Evolutionary conservation across 2,797 vertebrate species (phyloP).

Genomic region (Siniperca scherzeri): DNA sequence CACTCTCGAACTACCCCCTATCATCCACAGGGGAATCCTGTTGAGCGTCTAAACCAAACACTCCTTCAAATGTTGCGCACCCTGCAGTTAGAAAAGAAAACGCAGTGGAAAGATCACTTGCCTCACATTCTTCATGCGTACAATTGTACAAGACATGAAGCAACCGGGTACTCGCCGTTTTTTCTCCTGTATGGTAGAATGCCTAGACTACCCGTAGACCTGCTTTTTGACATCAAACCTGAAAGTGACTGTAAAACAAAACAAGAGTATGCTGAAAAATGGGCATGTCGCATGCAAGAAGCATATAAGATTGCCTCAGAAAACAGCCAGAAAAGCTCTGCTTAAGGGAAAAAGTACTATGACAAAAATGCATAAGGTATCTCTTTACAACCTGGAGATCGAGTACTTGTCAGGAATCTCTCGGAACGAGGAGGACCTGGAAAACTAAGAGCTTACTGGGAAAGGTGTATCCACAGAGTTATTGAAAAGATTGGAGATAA

Average conservation of each 20-base stretch:
- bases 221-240: not conserved
- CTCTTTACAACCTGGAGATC: no score
- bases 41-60: not conserved
- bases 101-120: slow-evolving; percentile 9
- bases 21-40: not conserved
- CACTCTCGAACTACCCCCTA: slow-evolving; percentile 12
- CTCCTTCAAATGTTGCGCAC: slow-evolving; percentile 12
- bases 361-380: no score
- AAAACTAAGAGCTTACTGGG: no score
- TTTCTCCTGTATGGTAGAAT: slow-evolving; percentile 12
- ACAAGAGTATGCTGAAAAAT: no score
- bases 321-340: not conserved
- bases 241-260: no score
- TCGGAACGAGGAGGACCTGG: no score
- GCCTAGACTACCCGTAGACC: not conserved
- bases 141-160: slow-evolving; percentile 7
- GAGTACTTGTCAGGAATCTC: no score
- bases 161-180: not conserved
- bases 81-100: not conserved
- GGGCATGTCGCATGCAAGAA: no score
- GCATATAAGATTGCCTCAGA: no score
- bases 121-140: not conserved
- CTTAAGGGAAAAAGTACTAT: no score
- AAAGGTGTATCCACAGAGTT: no score
- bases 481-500: no score